Evolutionary conservation across 35 echinoderm and acorn worm genomes (phyloP), one percentile per base, ranked within the genome.

Genomic region (Ophiothrix spiculata): DNA sequence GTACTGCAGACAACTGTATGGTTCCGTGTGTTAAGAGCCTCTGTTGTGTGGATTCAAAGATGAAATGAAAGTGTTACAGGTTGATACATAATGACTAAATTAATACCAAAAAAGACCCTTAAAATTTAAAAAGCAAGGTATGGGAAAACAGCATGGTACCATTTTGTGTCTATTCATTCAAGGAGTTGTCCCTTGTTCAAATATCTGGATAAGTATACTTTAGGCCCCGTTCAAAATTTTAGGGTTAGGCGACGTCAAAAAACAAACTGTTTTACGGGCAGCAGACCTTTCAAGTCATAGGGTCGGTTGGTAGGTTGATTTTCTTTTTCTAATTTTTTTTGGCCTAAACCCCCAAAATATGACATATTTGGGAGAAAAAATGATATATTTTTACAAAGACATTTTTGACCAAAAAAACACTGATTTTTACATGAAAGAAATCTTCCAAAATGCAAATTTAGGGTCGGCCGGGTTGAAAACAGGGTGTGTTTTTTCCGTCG

Each of bases 11-110:
- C 76, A 54, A 93, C 75, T 32, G 36, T 40, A 8, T 84, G 88
- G 34, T 88, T 88, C 25, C 91, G 42, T 0, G 91, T 93, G 56
- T 89, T 93, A 36, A 93, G 56, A 41, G 91, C 91, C 60, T 93
- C 90, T 91, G 19, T 49, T 10, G 42, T 6, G 19, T 10, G 74
- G 31, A 60, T 63, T 74, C 54, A 4, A 33, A 90, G 39, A 75
- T 33, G 39, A 86, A 28, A 79, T 6, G 36, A 32, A 79, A 79
- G 23, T 4, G 19, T 0, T 23, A 37, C 29, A 79, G 8, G 29
- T 36, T 38, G 6, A 32, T 32, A 28, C 29, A 37, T 21, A 12
- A 23, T 4, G 2, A 28, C 4, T 74, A 74, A 15, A 74, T 29
- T 11, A 74, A 29, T 74, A 32, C 32, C 32, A 73, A 32, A 73